Base-by-base conservation (phyloP, 2,113 vertebrate genomes). In the Gasterosteus nipponicus region DNA sequence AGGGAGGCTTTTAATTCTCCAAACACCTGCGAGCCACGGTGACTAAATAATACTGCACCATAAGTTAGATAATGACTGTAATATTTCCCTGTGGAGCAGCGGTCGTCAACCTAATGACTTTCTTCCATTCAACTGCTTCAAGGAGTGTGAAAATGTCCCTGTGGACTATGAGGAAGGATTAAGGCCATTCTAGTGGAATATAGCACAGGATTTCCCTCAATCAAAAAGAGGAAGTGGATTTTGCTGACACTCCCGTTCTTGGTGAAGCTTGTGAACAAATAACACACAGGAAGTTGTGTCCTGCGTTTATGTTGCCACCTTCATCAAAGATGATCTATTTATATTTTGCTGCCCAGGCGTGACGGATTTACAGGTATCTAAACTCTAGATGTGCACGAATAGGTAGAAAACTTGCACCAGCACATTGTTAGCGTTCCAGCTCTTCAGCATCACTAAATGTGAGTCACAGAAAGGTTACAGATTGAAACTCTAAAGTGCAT, bases 151-250 rank as follows among this genome's bases (percentile, higher is more conserved):
- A 14, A 75, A 84, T 38, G 86, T 74, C 85, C 56, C 85, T 29
- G 70, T 42, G 70, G 84, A 81, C 85, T 49, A 39, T 57, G 86
- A 78, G 91, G 82, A 62, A 18, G 89, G 90, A 91, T 92, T 92
- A 91, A 26, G 56, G 60, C 83, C 71, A 35, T 82, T 73, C 88
- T 71, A 65, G 72, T 69, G 80, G 87, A 84, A 69, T 71, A 84
- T 22, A 12, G 35, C 5, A 3, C 72, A 73, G 66, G 75, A 80
- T 80, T 79, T 74, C 67, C 80, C 73, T 76, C 71, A 79, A 73
- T 71, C 69, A 69, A 42, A 78, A 53, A 77, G 76, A 64, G 69
- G 83, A 83, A 89, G 77, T 75, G 62, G 77, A 60, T 90, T 88
- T 75, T 22, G 35, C 59, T 67, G 77, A 68, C 73, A 69, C 56